phyloP scores from a whole-genome alignment of 2,888 invertebrate genomes.

The Halocaridina rubra region DNA sequence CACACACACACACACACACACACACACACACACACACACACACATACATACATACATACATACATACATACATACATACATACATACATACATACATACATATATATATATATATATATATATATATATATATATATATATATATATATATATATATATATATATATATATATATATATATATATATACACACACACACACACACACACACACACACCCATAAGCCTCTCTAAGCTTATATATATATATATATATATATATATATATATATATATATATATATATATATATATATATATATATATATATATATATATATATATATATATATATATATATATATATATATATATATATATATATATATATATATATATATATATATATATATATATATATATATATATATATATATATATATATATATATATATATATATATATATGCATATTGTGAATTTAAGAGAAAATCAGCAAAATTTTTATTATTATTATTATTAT shows the following conservation, averaged over 20 bases:
- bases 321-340: slow-evolving; percentile 8
- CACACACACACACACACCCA: neutral
- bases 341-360: slow-evolving; percentile 5
- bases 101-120: neutral
- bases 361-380: slow-evolving; percentile 8
- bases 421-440: neutral
- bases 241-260: slow-evolving; percentile 8
- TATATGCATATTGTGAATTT: neutral
- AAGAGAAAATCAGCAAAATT: no score
- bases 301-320: neutral
- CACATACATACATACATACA: neutral
- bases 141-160: slow-evolving; percentile 14
- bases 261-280: slow-evolving; percentile 8
- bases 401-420: slow-evolving; percentile 5
- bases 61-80: neutral
- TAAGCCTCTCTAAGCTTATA: neutral
- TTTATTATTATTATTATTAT: no score
- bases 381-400: slow-evolving; percentile 4
- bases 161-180: slow-evolving; percentile 14
- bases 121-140: slow-evolving; percentile 3
- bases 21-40: no score
- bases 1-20: no score
- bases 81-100: neutral
- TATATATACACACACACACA: neutral
- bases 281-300: slow-evolving; percentile 8